Conservation (phyloP, 64 coral and sea anemone genomes). For the Montipora efflorescens region DNA sequence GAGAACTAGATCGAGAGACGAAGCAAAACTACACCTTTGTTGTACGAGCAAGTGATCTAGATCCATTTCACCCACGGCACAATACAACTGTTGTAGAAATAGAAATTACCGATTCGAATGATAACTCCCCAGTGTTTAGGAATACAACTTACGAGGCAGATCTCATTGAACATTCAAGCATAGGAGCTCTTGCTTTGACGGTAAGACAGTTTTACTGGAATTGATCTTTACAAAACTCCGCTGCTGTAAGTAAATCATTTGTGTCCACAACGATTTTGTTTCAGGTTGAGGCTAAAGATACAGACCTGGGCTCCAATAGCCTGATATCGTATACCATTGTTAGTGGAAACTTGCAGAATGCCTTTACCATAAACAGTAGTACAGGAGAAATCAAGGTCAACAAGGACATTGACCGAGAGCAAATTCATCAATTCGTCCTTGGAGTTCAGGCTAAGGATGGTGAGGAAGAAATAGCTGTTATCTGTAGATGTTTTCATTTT, state of each 20-base stretch:
- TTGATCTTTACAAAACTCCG: not conserved
- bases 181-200: constrained; percentile 60
- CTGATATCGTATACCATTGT: constrained; percentile 86
- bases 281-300: constrained; percentile 76
- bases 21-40: constrained; percentile 80
- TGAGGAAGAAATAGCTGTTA: constrained; percentile 20
- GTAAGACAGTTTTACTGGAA: constrained; percentile 10
- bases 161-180: constrained; percentile 68
- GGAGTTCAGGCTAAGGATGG: constrained; percentile 88
- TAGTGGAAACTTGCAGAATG: constrained; percentile 68
- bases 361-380: constrained; percentile 57
- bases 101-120: constrained; percentile 80
- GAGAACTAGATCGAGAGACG: constrained; percentile 73
- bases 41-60: constrained; percentile 76
- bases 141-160: constrained; percentile 66
- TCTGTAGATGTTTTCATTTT: not conserved
- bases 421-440: constrained; percentile 72
- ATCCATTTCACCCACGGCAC: constrained; percentile 69
- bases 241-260: too few relatives aligned
- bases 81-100: constrained; percentile 85
- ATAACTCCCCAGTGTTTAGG: constrained; percentile 84
- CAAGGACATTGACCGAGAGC: constrained; percentile 86
- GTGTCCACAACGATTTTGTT: not conserved
- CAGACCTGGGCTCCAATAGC: constrained; percentile 72
- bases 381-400: constrained; percentile 71